Evolutionary conservation across 2,888 invertebrate genomes (phyloP), one percentile per base, ranked within the genome.

Genomic region (Idaea dimidiata): DNA sequence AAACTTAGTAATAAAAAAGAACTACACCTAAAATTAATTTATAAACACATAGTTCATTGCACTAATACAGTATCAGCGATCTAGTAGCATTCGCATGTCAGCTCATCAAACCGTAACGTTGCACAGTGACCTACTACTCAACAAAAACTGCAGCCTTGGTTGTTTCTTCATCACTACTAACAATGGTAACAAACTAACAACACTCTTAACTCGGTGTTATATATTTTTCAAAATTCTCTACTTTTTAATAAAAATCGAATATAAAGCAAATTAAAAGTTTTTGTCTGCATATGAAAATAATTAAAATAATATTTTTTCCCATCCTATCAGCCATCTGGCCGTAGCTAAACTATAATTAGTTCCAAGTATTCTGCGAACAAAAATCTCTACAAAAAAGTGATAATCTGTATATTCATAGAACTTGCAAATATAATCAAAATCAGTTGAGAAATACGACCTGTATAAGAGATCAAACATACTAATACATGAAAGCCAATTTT

Each of bases 121-220:
- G 87, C 88, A 84, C 78, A 78, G 78, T 81, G 80, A 82, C 80
- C 81, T 79, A 80, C 77, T 80, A 80, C 75, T 77, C 75, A 82
- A 85, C 84, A 82, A 82, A 75, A 76, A 72, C 68, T 63, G 75
- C 78, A 75, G 75, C 88, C 87, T 87, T 87, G 85, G 72, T 77
- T 74, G 76, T 81, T 85, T 79, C 80, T 79, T 77, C 81, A 80
- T 79, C 76, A 66, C 70, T 74, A 70, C 70, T 72, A 76, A 83
- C 82, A 80, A 81, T 79, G 66, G 65, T 62, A 64, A 65, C 66
- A 67, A 58, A 65, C 63, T 60, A 61, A 58, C 58, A 56, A 57
- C 55, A 60, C 60, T 60, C n/a, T 60, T 57, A 3, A 57, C 33
- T 43, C 43, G 33, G 24, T 5, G 10, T 43, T 14, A 8, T 43